Conservation (phyloP, 2,888 invertebrate genomes). For the Dolichomitus sp. region DNA sequence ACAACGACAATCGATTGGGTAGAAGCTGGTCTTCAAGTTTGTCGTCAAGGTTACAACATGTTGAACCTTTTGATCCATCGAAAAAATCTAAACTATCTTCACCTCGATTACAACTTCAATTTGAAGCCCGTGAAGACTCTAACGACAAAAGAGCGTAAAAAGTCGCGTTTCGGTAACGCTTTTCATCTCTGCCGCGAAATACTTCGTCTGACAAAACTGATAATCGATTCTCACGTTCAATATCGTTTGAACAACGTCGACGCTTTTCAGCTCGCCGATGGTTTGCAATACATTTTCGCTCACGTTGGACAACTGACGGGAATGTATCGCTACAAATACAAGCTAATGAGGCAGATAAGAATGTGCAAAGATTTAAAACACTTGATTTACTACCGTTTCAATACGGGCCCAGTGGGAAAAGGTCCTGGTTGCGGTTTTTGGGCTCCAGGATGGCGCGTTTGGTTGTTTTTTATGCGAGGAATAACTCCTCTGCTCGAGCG, state of each 20-base stretch:
- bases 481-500: slow-evolving; percentile 99
- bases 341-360: slow-evolving; percentile 98
- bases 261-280: slow-evolving; percentile 99
- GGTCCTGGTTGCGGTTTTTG: slow-evolving; percentile 99
- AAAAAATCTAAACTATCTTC: slow-evolving; percentile 99
- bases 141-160: slow-evolving; percentile 99
- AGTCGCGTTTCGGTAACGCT: slow-evolving; percentile 98
- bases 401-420: slow-evolving; percentile 99
- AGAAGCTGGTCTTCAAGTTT: slow-evolving; percentile 99
- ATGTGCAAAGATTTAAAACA: slow-evolving; percentile 99
- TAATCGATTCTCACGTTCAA: slow-evolving; percentile 99
- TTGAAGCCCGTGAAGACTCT: slow-evolving; percentile 99
- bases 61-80: slow-evolving; percentile 99
- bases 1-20: slow-evolving; percentile 99
- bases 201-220: slow-evolving; percentile 98
- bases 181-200: slow-evolving; percentile 99
- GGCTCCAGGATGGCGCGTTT: slow-evolving; percentile 99
- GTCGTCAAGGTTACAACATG: slow-evolving; percentile 99
- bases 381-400: slow-evolving; percentile 99
- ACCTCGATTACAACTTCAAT: slow-evolving; percentile 99
- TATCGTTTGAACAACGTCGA: slow-evolving; percentile 99
- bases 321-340: slow-evolving; percentile 99
- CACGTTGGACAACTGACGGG: slow-evolving; percentile 99
- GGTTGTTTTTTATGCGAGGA: slow-evolving; percentile 99
- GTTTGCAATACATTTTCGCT: slow-evolving; percentile 99